A percentile compares a stretch with the other conserved stretches of the same genome.
Conservation (phyloP, 92 coral and sea anemone species). For the Epizoanthus stellaris region DNA sequence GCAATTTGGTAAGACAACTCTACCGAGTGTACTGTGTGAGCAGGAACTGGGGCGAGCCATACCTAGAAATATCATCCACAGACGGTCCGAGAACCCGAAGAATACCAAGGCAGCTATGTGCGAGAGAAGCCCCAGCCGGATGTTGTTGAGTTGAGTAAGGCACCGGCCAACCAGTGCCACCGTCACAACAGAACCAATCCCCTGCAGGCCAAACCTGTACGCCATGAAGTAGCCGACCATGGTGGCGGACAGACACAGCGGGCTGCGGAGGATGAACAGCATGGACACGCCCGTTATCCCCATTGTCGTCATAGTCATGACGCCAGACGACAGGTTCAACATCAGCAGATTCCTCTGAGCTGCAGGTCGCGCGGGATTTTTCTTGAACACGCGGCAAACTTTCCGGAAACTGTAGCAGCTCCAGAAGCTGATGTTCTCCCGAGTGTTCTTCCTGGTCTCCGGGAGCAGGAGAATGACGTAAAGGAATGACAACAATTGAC, state of each 20-base stretch:
- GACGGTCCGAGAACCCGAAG: slow-evolving; percentile 69
- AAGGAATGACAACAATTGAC: slow-evolving; percentile 40
- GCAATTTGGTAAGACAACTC: too few species aligned
- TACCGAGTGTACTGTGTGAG: too few species aligned
- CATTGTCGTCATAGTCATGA: slow-evolving; percentile 55
- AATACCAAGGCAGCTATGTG: slow-evolving; percentile 66
- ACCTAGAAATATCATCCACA: slow-evolving; percentile 82
- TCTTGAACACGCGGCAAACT: slow-evolving; percentile 31
- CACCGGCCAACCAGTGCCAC: slow-evolving; percentile 66
- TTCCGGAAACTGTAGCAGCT: slow-evolving; percentile 48
- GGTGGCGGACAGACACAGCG: slow-evolving; percentile 77
- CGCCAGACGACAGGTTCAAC: slow-evolving; percentile 45
- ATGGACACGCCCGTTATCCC: slow-evolving; percentile 64
- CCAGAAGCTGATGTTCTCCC: slow-evolving; percentile 14
- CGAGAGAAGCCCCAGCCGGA: slow-evolving; percentile 58
- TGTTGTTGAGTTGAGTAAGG: slow-evolving; percentile 62
- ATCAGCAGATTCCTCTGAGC: slow-evolving; percentile 59
- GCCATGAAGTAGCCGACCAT: slow-evolving; percentile 83
- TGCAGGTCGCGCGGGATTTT: slow-evolving; percentile 7
- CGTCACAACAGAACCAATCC: slow-evolving; percentile 76
- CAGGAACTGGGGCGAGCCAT: background rate
- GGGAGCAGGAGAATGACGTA: slow-evolving; percentile 73
- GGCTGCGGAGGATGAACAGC: slow-evolving; percentile 77
- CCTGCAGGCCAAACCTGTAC: slow-evolving; percentile 74
- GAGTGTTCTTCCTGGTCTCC: slow-evolving; percentile 46